Conservation (phyloP, 2,888 invertebrate species). For the Trissolcus japonicus region DNA sequence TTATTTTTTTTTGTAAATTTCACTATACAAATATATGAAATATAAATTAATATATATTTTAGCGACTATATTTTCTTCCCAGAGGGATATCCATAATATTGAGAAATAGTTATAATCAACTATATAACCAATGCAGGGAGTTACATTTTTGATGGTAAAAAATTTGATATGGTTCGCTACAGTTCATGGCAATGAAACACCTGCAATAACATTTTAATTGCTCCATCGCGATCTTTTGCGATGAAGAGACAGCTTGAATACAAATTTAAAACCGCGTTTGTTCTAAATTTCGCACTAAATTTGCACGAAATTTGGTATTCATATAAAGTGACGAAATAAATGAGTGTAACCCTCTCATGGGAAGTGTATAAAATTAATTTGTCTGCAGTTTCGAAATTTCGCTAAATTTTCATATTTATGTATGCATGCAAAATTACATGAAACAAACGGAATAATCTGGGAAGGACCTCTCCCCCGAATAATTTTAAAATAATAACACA, state of each 20-base stretch:
- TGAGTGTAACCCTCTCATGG: slow-evolving; percentile 16
- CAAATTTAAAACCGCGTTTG: slow-evolving; percentile 31
- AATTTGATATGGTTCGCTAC: neutral
- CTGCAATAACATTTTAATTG: slow-evolving; percentile 20
- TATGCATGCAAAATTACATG: neutral
- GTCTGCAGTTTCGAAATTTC: slow-evolving; percentile 11
- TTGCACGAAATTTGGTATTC: slow-evolving; percentile 36
- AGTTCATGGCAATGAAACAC: slow-evolving; percentile 4
- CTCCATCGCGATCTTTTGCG: slow-evolving; percentile 14
- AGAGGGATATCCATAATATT: no score
- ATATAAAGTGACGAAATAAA: slow-evolving; percentile 35
- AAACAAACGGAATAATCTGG: no score
- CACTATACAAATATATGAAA: no score
- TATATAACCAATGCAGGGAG: neutral
- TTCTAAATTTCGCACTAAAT: slow-evolving; percentile 31
- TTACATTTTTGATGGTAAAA: neutral
- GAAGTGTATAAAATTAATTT: slow-evolving; percentile 31
- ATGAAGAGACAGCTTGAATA: slow-evolving; percentile 17
- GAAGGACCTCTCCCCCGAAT: no score
- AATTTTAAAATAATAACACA: no score
- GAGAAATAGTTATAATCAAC: no score
- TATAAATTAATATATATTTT: no score
- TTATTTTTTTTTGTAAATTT: no score
- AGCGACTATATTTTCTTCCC: no score
- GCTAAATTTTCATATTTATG: slow-evolving; percentile 2